Base-by-base conservation (phyloP, 2,888 invertebrate genomes). In the Nebria salina region DNA sequence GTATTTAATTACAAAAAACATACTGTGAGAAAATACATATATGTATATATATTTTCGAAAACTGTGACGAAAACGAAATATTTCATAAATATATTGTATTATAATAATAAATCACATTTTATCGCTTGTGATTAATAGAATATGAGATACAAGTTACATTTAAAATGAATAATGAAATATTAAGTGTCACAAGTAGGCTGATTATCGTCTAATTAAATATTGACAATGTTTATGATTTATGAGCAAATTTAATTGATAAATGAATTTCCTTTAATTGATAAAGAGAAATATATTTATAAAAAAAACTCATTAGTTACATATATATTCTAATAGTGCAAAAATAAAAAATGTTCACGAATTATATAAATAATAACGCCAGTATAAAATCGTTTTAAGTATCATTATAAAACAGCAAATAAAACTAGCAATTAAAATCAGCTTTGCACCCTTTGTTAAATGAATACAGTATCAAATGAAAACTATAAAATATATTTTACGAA, bases 101-200 rank as follows among this genome's bases (percentile, higher is more conserved):
- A 20, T 20, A 20, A 20, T 20, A 54, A 54, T 54, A 54, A 54
- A 54, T 54, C 54, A 54, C 1, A 54, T 54, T 54, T 54, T 54
- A 54, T 54, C 54, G 8, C 13, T 54, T 54, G 54, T 54, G 54
- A 54, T 54, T 11, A 54, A 54, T 54, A 13, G 54, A 54, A 54
- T 54, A 54, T 54, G 54, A 54, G 54, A 54, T 54, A 54, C 77
- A 70, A 65, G 78, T 74, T 42, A 74, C 78, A 66, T 73, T 73
- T 65, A 74, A 73, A 78, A 78, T 73, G 78, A 78, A 74, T 78
- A 66, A 78, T 78, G 78, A 78, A 73, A 78, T 78, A 72, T 73
- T 65, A 72, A 74, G 54, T 54, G 54, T 8, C 54, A 54, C 34
- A 34, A 34, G 34, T 34, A 34, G 2, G 5, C 34, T 34, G 2